A percentile compares a stretch with the other conserved stretches of the same genome.
Evolutionary conservation across 2,797 vertebrate genomes (phyloP).

Genomic region (Bufotes viridis): DNA sequence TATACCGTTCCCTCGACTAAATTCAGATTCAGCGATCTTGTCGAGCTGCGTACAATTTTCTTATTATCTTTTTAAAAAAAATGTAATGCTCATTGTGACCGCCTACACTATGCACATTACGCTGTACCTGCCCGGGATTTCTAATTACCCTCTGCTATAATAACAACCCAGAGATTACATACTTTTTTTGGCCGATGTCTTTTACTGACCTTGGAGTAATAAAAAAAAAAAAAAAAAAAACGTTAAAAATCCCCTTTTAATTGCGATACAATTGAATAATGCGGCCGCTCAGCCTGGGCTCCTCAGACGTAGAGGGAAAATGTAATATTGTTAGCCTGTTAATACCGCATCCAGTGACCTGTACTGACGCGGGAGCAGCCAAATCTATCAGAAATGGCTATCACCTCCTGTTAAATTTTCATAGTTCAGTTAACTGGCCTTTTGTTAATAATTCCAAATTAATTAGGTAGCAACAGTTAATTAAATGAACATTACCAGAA

Average conservation of each 20-base stretch:
- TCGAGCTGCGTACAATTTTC: too few relatives aligned
- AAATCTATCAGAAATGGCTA: slow-evolving; percentile 27
- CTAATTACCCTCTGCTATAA: background rate
- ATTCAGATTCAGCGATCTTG: too few relatives aligned
- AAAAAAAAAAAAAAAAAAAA: slow-evolving; percentile 17
- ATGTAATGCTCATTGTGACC: too few relatives aligned
- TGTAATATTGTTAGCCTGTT: slow-evolving; percentile 10
- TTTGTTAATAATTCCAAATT: slow-evolving; percentile 62
- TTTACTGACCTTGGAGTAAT: slow-evolving; percentile 11
- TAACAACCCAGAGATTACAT: background rate
- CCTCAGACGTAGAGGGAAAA: background rate
- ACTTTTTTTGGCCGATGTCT: background rate
- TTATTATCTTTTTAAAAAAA: too few relatives aligned
- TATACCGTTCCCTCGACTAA: too few relatives aligned
- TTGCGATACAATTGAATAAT: slow-evolving; percentile 26
- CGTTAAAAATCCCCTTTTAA: slow-evolving; percentile 11
- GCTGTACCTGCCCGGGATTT: background rate
- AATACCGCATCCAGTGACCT: slow-evolving; percentile 31
- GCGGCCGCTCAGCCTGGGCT: background rate
- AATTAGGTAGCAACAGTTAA: slow-evolving; percentile 61
- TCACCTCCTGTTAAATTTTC: slow-evolving; percentile 45
- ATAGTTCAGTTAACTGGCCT: slow-evolving; percentile 57
- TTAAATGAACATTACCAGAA: slow-evolving; percentile 61
- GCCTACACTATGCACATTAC: background rate
- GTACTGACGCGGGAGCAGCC: background rate